A percentile compares a stretch with the other conserved stretches of the same genome.
Evolutionary conservation across 2,888 invertebrate species (phyloP).

Genomic region (Parasteatoda lunata): DNA sequence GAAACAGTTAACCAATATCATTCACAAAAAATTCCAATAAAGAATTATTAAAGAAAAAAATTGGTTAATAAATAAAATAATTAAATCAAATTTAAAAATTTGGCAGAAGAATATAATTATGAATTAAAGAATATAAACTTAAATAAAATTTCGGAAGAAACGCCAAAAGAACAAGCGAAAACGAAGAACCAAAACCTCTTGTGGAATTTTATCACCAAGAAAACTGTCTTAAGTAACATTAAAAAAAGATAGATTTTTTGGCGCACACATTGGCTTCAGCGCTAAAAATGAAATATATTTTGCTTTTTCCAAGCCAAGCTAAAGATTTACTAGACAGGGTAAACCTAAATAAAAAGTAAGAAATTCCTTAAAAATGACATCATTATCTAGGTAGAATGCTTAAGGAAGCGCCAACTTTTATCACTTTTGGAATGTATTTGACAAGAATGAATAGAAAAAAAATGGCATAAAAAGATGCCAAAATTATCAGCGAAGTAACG

Average conservation of each 20-base stretch:
- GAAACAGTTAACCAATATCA: too few relatives aligned
- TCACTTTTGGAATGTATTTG: neutral
- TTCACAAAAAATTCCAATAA: too few relatives aligned
- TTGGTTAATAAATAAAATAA: too few relatives aligned
- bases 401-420: neutral
- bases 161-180: neutral
- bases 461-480: neutral
- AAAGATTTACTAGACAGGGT: neutral
- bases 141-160: too few relatives aligned
- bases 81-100: too few relatives aligned
- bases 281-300: neutral
- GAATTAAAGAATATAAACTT: too few relatives aligned
- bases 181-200: neutral
- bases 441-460: neutral
- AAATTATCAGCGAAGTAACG: neutral
- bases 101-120: too few relatives aligned
- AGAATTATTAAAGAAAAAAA: too few relatives aligned
- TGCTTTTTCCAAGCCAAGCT: neutral
- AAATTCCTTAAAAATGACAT: neutral
- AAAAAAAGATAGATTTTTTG: neutral
- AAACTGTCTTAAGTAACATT: neutral
- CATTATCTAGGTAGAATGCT: neutral
- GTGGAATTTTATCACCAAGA: neutral
- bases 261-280: neutral
- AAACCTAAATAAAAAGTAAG: neutral